A percentile compares a stretch with the other conserved stretches of the same genome.
These are phyloP conservation scores for Otus scops DNA, from an alignment of 2,797 vertebrate species.

Conservation along the genomic window DNA sequence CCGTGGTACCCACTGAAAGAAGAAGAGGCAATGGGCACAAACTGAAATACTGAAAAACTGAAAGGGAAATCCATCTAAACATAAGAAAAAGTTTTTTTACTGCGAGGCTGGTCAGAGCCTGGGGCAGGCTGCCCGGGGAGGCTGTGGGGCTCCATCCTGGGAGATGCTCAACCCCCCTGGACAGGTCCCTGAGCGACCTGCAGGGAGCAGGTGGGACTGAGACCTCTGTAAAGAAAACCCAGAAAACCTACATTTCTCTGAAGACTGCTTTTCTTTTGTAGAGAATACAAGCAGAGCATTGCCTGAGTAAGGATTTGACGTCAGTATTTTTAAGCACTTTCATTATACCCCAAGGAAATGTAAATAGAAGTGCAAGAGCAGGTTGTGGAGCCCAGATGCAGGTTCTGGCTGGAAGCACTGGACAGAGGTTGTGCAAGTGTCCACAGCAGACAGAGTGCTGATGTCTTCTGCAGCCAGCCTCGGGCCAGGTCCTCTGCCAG, in stretches of 20 bases:
- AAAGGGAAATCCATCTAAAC: not conserved
- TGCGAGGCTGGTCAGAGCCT: rapidly evolving
- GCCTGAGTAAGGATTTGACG: not conserved
- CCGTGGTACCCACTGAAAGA: not conserved
- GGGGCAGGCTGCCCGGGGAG: not conserved
- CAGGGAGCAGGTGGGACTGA: rapidly evolving
- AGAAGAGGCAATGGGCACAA: not conserved
- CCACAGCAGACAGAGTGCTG: not conserved
- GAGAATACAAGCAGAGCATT: not conserved
- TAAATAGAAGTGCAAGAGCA: not conserved
- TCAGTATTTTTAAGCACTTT: not conserved
- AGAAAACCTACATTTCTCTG: not conserved
- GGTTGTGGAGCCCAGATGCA: not conserved
- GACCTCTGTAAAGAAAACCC: not conserved
- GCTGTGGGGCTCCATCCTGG: not conserved
- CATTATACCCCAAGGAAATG: not conserved
- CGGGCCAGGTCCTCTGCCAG: not conserved
- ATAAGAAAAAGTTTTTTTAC: too few species aligned
- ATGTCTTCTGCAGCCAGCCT: not conserved
- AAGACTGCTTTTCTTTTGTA: not conserved
- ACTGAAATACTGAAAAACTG: too few species aligned
- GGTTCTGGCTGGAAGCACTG: not conserved
- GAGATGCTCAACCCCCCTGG: too few species aligned
- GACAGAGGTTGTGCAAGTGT: not conserved
- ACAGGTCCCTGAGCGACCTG: rapidly evolving